Evolutionary conservation across 1,140 invertebrate genomes (phyloP), one percentile per base, ranked within the genome.

Genomic region (Drosophila subpulchrella): DNA sequence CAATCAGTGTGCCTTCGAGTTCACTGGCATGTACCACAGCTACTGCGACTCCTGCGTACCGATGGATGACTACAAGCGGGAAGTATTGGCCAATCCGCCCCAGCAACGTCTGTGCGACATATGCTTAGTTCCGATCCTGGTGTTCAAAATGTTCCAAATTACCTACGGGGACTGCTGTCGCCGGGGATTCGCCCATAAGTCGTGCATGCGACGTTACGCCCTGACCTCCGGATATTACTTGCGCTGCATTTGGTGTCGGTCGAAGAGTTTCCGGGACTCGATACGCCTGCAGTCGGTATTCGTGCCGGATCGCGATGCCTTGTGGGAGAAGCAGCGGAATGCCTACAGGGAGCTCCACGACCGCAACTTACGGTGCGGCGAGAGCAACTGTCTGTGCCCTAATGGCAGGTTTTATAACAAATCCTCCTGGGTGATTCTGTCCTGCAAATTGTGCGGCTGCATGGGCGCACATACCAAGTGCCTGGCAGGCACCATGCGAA

Each of bases 231-330:
- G 90, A 4, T 91, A 91, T 58, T 91, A 89, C 70, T 42, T 91
- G 15, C 60, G 55, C 0, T 91, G 90, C 46, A 68, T 90, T 27
- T 91, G 90, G 90, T 91, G 90, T 34, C 70, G 76, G 0, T 41
- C 60, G 0, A 60, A 77, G 7, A 54, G 72, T 3, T 91, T 91
- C 20, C 75, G 78, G 1, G 65, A 89, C 0, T 32, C 54, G 0
- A 70, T 91, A 2, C 71, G 72, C 2, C 41, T 57, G 27, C 78
- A 86, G 42, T 81, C 84, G 6, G 53, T 91, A 0, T 91, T 78
- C 59, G 90, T 91, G 12, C 90, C 90, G 0, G 84, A 91, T 62
- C 77, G 90, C 15, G 90, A 91, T 54, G 90, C 90, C 1, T 60
- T 39, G 10, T 91, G 90, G 90, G 90, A 91, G 39, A 60, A 20